phyloP scores from a whole-genome alignment of 2,797 vertebrate genomes.

The Phaenicophaeus curvirostris region DNA sequence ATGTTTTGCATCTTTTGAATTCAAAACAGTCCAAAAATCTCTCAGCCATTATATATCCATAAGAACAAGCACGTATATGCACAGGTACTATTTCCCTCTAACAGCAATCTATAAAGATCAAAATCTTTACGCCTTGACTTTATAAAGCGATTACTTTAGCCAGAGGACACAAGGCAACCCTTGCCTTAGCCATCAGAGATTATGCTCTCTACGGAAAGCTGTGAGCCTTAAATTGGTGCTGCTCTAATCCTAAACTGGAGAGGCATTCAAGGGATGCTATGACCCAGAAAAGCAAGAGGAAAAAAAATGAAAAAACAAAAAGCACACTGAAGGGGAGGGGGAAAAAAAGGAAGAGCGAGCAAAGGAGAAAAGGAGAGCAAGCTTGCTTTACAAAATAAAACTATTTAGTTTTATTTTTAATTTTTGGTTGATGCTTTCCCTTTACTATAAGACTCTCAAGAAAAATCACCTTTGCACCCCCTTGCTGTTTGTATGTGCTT shows the following conservation, averaged over 20 bases:
- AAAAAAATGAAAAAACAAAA: neutral
- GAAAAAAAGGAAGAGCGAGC: neutral
- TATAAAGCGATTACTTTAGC: conserved; percentile 61
- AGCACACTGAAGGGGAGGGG: neutral
- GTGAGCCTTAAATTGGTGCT: conserved; percentile 56
- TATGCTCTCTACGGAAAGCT: conserved; percentile 57
- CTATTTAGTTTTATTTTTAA: conserved; percentile 14
- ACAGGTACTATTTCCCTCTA: neutral
- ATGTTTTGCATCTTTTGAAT: conserved; percentile 16
- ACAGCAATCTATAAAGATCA: conserved; percentile 2
- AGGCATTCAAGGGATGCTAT: conserved; percentile 60
- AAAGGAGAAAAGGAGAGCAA: neutral
- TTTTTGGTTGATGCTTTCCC: conserved; percentile 22
- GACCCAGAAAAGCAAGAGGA: conserved; percentile 33
- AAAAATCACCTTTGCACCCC: conserved; percentile 90
- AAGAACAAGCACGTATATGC: neutral
- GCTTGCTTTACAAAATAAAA: neutral
- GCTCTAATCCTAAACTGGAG: conserved; percentile 65
- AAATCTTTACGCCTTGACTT: conserved; percentile 51
- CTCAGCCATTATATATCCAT: neutral
- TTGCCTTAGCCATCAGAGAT: conserved; percentile 43
- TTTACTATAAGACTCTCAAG: conserved; percentile 76
- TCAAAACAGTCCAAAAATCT: conserved; percentile 11
- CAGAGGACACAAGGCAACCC: conserved; percentile 36
- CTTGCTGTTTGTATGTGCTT: conserved; percentile 86